phyloP scores from a whole-genome alignment of 35 echinoderm and acorn worm species.

The Anneissia japonica region DNA sequence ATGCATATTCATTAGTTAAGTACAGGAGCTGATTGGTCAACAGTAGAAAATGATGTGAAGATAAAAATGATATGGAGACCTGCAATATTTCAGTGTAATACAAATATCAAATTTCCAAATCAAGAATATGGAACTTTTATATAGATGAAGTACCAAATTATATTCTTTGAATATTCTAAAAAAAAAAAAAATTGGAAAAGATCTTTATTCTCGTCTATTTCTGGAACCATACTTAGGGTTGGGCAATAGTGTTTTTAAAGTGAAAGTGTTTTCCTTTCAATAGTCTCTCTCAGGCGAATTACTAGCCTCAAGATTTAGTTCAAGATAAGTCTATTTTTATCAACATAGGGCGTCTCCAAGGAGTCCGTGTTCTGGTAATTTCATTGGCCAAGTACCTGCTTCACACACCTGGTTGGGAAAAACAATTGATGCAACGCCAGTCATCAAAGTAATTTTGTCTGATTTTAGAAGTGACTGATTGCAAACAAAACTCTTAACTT shows the following conservation, averaged over 20 bases:
- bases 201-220: not conserved
- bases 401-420: not conserved
- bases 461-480: not conserved
- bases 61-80: too few relatives aligned
- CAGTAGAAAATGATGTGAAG: too few relatives aligned
- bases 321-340: not conserved
- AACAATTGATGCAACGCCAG: not conserved
- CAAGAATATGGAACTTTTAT: too few relatives aligned
- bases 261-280: not conserved
- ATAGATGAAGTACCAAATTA: too few relatives aligned
- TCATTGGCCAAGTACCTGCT: not conserved
- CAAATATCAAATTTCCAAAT: too few relatives aligned
- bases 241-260: not conserved
- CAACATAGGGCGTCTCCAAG: not conserved
- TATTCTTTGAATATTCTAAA: too few relatives aligned
- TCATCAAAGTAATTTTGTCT: not conserved
- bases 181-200: too few relatives aligned
- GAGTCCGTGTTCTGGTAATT: not conserved
- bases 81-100: too few relatives aligned
- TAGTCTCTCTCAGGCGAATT: not conserved
- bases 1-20: too few relatives aligned
- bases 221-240: not conserved
- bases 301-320: not conserved
- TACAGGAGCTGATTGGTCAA: too few relatives aligned
- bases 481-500: not conserved